Base-by-base conservation (phyloP, 1,140 invertebrate genomes). In the Metopolophium dirhodum region DNA sequence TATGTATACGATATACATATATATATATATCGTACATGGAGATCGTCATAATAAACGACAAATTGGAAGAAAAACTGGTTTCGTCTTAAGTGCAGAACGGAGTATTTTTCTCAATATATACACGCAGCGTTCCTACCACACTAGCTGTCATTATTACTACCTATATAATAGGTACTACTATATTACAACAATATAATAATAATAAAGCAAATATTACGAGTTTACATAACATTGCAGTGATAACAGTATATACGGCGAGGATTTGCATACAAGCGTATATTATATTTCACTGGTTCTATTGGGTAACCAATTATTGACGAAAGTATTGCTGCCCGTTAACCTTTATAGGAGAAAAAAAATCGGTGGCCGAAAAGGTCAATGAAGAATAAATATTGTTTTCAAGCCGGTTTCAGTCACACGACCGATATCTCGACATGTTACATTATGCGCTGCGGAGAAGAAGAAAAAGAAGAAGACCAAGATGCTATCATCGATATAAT, bases 21-120 rank as follows among this genome's bases (percentile, higher is more conserved):
- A 68, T 14, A n/a, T n/a, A 68, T 77, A 54, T 20, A n/a, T 77
- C n/a, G 35, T 57, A 89, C 88, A 89, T 41, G 51, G 49, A 57
- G n/a, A 89, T 89, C 88, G 88, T 89, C 51, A 89, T 89, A 89
- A 89, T 89, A 89, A 57, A 41, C 88, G 88, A 89, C 51, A 89
- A 89, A 89, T 89, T 89, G 88, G 88, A 89, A 89, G 88, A 89
- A 89, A 89, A 89, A 89, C 88, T 89, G 88, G 88, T 89, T 89
- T 89, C 51, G 51, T 89, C 37, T 89, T 57, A n/a, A 14, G 49
- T 89, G 51, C 87, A 35, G 47, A 54, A 89, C 8, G 49, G n/a
- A 89, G 18, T 54, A 54, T 51, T 89, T 89, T 89, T 89, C 49
- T 26, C 35, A 11, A 51, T 54, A 54, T 54, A 35, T 37, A 45